Percentiles rank a stretch among this genome's conserved stretches.
Conservation (phyloP, 2,888 invertebrate genomes). For the Heterodera filipjevi region DNA sequence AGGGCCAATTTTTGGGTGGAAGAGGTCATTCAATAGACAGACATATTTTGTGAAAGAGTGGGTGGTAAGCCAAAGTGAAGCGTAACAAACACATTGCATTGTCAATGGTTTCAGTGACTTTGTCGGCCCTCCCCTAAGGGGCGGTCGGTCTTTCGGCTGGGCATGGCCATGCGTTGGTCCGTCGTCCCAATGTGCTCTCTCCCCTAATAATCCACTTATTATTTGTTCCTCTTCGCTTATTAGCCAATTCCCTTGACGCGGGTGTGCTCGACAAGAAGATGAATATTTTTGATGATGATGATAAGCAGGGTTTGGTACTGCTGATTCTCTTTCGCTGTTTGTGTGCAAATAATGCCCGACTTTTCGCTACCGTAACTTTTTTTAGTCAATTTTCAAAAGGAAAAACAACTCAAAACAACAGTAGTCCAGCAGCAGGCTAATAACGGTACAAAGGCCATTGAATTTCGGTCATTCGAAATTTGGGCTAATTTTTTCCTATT, state of each 20-base stretch:
- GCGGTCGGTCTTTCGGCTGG: too few species aligned
- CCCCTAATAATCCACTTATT: too few species aligned
- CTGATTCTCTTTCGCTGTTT: neutral
- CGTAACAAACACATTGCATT: neutral
- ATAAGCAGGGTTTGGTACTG: neutral
- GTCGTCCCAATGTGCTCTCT: too few species aligned
- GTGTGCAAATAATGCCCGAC: neutral
- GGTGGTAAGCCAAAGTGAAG: neutral
- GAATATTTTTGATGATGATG: neutral
- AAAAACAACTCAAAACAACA: too few species aligned
- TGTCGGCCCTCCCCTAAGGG: neutral
- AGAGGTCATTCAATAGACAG: neutral
- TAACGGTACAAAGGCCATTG: too few species aligned
- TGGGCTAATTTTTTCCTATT: too few species aligned
- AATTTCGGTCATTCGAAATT: too few species aligned
- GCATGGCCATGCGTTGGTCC: neutral
- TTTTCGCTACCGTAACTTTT: neutral
- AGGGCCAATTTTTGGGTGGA: neutral
- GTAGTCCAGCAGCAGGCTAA: too few species aligned
- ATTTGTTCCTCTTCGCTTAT: neutral
- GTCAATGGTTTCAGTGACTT: slow-evolving; percentile 3
- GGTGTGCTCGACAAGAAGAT: neutral
- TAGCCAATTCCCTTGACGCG: neutral
- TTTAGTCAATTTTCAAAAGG: too few species aligned
- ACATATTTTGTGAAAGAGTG: neutral